Evolutionary conservation across 2,113 vertebrate species (phyloP).

Genomic region (Poeciliopsis prolifica): DNA sequence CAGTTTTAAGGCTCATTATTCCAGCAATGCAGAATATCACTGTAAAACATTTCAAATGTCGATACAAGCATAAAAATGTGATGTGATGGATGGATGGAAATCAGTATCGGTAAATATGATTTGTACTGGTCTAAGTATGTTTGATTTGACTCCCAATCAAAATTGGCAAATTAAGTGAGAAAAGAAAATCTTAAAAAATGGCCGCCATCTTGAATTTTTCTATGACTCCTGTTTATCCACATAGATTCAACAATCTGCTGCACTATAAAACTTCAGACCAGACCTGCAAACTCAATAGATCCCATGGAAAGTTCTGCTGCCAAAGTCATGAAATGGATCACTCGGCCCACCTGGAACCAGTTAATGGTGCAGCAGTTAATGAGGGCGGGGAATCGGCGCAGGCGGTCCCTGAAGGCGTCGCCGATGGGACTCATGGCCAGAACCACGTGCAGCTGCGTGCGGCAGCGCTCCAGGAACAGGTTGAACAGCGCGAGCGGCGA

Average conservation of each 20-base stretch:
- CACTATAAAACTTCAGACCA: background rate
- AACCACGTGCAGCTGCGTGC: conserved; percentile 88
- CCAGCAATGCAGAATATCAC: background rate
- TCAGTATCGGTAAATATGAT: no score
- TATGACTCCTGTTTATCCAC: no score
- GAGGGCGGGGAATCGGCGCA: conserved; percentile 93
- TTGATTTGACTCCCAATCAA: no score
- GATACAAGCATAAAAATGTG: no score
- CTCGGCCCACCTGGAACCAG: conserved; percentile 84
- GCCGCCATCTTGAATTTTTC: no score
- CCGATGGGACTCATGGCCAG: conserved; percentile 94
- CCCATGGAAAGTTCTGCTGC: background rate
- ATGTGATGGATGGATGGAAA: no score
- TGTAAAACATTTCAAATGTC: no score
- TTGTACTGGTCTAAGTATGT: no score
- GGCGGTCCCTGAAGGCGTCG: conserved; percentile 91
- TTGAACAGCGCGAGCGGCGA: conserved; percentile 89
- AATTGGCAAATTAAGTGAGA: background rate
- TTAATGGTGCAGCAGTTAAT: conserved; percentile 98
- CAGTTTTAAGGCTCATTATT: background rate
- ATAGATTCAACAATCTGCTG: no score
- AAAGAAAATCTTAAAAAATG: no score
- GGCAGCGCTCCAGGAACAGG: conserved; percentile 91
- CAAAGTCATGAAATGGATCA: background rate
- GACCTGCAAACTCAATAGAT: background rate